Evolutionary conservation across 2,113 vertebrate species (phyloP).

Genomic region (Spermophilus dauricus): DNA sequence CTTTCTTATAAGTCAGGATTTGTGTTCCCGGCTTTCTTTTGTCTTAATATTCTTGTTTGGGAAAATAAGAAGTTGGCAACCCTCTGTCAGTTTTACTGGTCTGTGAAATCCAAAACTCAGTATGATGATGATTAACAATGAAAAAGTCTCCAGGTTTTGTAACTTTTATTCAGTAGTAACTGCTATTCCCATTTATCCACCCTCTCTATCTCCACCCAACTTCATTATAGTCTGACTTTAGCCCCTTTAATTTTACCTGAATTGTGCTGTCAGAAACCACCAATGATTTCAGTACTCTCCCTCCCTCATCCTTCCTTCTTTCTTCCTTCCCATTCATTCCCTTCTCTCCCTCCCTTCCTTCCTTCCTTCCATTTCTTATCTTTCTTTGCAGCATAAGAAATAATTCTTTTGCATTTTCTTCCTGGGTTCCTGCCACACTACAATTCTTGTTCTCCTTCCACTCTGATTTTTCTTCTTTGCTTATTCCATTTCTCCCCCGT

Average conservation of each 20-base stretch:
- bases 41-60: background rate
- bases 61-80: background rate
- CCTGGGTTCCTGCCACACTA: background rate
- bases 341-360: too few relatives aligned
- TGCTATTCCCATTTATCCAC: background rate
- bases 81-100: background rate
- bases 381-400: background rate
- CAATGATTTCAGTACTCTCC: background rate
- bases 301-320: too few relatives aligned
- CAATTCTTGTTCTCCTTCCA: background rate
- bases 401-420: background rate
- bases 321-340: too few relatives aligned
- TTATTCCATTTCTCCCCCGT: background rate
- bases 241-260: background rate
- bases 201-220: background rate
- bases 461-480: background rate
- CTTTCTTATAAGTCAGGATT: constrained; percentile 6
- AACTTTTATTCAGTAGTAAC: background rate
- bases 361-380: background rate
- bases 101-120: background rate
- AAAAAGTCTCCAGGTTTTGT: background rate
- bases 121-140: background rate
- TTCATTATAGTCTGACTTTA: background rate
- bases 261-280: background rate
- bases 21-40: background rate